phyloP scores from a whole-genome alignment of 2,113 vertebrate species.

The Nematolebias whitei region DNA sequence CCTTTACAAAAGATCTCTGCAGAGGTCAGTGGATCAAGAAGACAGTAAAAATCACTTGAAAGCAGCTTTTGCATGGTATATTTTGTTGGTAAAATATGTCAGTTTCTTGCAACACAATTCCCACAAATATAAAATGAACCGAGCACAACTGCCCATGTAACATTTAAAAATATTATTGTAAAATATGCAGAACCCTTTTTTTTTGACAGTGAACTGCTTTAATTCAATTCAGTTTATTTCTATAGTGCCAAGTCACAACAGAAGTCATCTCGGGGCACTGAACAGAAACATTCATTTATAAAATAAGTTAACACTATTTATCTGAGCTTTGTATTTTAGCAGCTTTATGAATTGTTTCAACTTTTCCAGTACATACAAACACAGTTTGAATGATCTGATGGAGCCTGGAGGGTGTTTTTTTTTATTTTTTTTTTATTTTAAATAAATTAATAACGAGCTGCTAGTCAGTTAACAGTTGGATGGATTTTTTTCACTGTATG shows the following conservation, averaged over 20 bases:
- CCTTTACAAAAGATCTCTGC: conserved; percentile 17
- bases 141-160: background rate
- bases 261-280: too few relatives aligned
- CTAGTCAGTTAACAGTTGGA: too few relatives aligned
- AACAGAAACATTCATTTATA: too few relatives aligned
- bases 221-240: too few relatives aligned
- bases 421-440: too few relatives aligned
- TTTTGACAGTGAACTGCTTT: background rate
- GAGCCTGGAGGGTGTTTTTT: too few relatives aligned
- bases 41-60: conserved; percentile 11
- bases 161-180: too few relatives aligned
- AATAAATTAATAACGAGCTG: background rate
- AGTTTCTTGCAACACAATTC: background rate
- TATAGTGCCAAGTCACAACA: too few relatives aligned
- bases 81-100: background rate
- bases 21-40: conserved; percentile 38
- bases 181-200: background rate
- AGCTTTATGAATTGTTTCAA: too few relatives aligned
- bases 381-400: background rate
- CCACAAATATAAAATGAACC: background rate
- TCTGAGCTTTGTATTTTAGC: too few relatives aligned
- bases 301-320: too few relatives aligned
- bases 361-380: background rate
- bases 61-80: background rate
- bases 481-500: too few relatives aligned